Evolutionary conservation across 2,797 vertebrate species (phyloP), one percentile per base, ranked within the genome.

Genomic region (Amniataba percoides): DNA sequence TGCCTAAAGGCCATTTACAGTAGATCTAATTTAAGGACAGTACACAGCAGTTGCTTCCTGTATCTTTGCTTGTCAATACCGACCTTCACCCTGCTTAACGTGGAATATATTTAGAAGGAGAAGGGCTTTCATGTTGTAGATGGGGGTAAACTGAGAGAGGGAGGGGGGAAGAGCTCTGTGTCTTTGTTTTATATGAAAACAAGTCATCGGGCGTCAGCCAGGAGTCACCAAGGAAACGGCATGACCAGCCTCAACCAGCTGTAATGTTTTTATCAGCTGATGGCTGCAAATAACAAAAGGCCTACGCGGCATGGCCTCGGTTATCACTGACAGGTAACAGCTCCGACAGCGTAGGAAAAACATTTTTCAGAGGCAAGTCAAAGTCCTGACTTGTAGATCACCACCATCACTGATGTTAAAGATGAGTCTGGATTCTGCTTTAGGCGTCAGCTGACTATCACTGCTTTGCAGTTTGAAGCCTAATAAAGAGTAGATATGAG

Each of bases 101-200:
- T 13, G 51, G 70, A 73, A 53, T 86, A 82, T 83, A 79, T 87
- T 87, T 84, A 84, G 72, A 79, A 59, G 66, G 60, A 73, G 39
- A 81, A 40, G 5, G 18, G 19, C 59, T 81, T 85, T 82, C 23
- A 27, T 59, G 64, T 78, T 66, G 15, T 68, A 18, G 53, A 70
- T 13, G 34, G 1, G 56, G 13, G 51, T 58, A 15, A 45, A 49
- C 10, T 59, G 25, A 7, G 36, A 36, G 57, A 31, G 27, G 27
- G 27, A 31, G 27, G 27, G 27, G 27, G 27, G 27, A 31, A 77
- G 60, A 40, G 62, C 78, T 49, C 62, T 27, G 48, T 60, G 60
- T 82, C 82, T 82, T 82, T 94, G 91, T 93, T 93, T 77, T 92
- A 74, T 87, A 58, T 93, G 60, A 88, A 94, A 94, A 93, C 90